phyloP scores from a whole-genome alignment of 2,797 vertebrate species.

The Anguilla megastoma region DNA sequence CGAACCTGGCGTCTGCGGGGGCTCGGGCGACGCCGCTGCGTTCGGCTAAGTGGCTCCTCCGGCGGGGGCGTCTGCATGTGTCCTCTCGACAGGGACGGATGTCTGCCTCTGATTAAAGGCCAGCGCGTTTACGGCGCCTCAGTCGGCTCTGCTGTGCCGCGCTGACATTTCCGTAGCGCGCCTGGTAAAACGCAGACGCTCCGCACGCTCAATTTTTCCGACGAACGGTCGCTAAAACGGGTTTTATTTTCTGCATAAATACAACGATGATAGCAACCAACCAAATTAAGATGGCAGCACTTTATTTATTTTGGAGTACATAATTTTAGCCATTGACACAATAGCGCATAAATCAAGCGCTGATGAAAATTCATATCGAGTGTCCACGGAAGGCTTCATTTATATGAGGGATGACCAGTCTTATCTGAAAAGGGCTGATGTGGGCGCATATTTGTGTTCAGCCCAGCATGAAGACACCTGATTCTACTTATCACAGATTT shows the following conservation, averaged over 20 bases:
- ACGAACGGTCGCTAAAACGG: not conserved
- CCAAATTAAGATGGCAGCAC: not conserved
- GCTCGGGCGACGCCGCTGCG: not conserved
- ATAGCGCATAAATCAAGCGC: not conserved
- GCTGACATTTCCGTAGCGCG: not conserved
- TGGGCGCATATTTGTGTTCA: no score
- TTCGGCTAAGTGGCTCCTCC: not conserved
- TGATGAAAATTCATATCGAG: not conserved
- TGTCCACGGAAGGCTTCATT: not conserved
- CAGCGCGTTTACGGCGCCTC: not conserved
- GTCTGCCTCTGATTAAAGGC: not conserved
- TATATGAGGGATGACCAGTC: not conserved
- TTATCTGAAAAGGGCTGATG: no score
- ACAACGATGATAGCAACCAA: not conserved
- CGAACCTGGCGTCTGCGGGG: not conserved
- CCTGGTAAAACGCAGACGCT: not conserved
- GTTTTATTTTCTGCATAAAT: not conserved
- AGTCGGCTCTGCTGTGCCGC: not conserved
- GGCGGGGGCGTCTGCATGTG: constrained; percentile 2
- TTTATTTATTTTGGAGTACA: not conserved
- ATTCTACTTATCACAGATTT: no score
- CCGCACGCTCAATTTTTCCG: not conserved
- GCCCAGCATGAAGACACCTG: no score
- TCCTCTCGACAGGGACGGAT: not conserved
- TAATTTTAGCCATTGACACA: not conserved